Conservation (phyloP, 2,888 invertebrate species). For the Hoplodrina blanda region DNA sequence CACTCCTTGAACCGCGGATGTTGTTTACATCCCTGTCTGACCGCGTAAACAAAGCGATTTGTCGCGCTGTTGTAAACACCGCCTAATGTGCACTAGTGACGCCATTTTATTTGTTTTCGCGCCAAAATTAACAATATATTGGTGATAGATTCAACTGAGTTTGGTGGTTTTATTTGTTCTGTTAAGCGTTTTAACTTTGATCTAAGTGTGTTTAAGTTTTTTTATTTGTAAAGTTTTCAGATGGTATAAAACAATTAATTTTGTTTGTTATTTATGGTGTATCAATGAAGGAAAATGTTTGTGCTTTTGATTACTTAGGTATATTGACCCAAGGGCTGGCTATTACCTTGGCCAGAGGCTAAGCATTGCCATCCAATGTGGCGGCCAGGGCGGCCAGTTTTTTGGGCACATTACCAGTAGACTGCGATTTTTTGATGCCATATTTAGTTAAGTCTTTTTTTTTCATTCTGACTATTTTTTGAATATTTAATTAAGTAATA, state of each 20-base stretch:
- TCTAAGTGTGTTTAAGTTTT: slow-evolving; percentile 24
- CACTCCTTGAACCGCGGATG: slow-evolving; percentile 44
- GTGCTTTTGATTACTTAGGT: background rate
- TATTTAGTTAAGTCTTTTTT: too few species aligned
- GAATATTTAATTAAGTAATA: too few species aligned
- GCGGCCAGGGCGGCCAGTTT: too few species aligned
- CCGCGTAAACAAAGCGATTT: slow-evolving; percentile 73
- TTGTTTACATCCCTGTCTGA: slow-evolving; percentile 62
- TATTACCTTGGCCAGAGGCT: too few species aligned
- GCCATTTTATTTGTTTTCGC: slow-evolving; percentile 64
- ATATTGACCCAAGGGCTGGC: too few species aligned
- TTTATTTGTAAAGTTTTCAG: slow-evolving; percentile 50
- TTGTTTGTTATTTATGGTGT: slow-evolving; percentile 8
- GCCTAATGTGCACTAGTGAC: slow-evolving; percentile 59
- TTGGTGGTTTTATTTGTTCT: slow-evolving; percentile 47
- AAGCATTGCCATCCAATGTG: too few species aligned
- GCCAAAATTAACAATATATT: slow-evolving; percentile 55
- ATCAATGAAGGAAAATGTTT: background rate
- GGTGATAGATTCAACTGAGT: slow-evolving; percentile 49
- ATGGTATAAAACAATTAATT: slow-evolving; percentile 11
- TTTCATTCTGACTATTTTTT: too few species aligned
- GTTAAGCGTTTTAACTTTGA: slow-evolving; percentile 39
- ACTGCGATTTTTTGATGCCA: too few species aligned
- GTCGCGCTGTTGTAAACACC: slow-evolving; percentile 70
- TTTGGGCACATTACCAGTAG: too few species aligned